Evolutionary conservation across 92 coral and sea anemone species (phyloP), one percentile per base, ranked within the genome.

Genomic region (Heteractis magnifica): DNA sequence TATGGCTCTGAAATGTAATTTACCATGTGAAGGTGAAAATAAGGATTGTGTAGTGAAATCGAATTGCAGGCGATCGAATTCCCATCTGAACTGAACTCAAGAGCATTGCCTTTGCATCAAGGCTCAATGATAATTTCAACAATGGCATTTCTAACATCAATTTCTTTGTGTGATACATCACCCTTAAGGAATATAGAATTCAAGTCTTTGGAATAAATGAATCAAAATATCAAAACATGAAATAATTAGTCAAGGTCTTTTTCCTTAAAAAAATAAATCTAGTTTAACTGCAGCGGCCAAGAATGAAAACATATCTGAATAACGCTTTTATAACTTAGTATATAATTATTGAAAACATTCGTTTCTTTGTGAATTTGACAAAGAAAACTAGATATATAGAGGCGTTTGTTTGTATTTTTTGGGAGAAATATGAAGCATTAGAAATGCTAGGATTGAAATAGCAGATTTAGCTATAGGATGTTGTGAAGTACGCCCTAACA

Each of bases 1-100:
- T 68, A 68, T 51, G 77, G 59, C 76, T 81, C 53, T 81, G 62
- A 65, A 70, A 20, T 51, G 53, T 81, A 75, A 81, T 81, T 68
- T 68, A 81, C 51, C 60, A 81, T 81, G 26, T 51, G 52, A 51
- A 26, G 10, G 18, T n/a, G 19, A 70, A 81, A 81, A 58, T 80
- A 81, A 81, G 73, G 19, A 68, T 23, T 68, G 73, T 10, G 20
- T 68, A 68, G 23, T 68, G 73, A 68, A 68, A 48, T 68, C 11
- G 23, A 68, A 68, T 68, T 8, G 12, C 8, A 68, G 73, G 49
- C 18, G 73, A 68, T 10, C 16, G 50, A 20, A 68, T 41, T 48
- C 73, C 19, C 50, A 23, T n/a, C 14, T 68, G 44, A 62, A 68
- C 48, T 18, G 15, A 68, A 68, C 11, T 68, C 19, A 68, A 68